Base-by-base conservation (phyloP, 2,797 vertebrate species). In the Remorina albescens region DNA sequence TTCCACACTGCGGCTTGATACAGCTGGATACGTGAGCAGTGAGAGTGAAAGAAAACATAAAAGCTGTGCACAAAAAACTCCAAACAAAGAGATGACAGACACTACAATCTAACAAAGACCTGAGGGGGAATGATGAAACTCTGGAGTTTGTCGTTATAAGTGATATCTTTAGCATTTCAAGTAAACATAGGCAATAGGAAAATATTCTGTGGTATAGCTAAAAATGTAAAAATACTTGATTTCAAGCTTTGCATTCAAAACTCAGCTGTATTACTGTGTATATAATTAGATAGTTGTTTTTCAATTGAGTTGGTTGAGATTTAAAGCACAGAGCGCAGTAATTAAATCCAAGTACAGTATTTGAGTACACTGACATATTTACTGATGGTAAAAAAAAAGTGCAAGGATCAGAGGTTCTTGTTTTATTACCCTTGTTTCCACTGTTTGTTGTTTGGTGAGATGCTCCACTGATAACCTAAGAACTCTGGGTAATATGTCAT, bases 391-490 rank as follows among this genome's bases (percentile, higher is more conserved):
- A 47, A 36, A 63, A 46, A 65, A 39, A 72, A 16, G 41, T 28
- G 5, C 41, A 64, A 16, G 23, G 46, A 19, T 26, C 15, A 34
- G 16, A 67, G 53, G 28, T 13, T 58, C 54, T n/a, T 51, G 9
- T 57, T 19, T 60, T 46, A 59, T 54, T 62, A 61, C 25, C 39
- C 6, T 11, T 44, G 37, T 55, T 61, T 25, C 37, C 23, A 5
- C 9, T 25, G 28, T 47, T 62, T 70, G 63, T 53, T 69, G 37
- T 72, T 23, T 65, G 54, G 26, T 30, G 49, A 67, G 60, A 71
- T 79, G 50, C 34, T 4, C 8, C 36, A 46, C 42, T 55, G 75
- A 74, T 81, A 74, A 82, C 56, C 78, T 66, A 8, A 65, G 73
- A 85, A 62, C 69, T 72, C 18, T 51, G 21, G 41, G 21, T 71